Percentiles rank a stretch among this genome's conserved stretches.
phyloP scores from a whole-genome alignment of 1,140 invertebrate genomes.

The Diprion similis region DNA sequence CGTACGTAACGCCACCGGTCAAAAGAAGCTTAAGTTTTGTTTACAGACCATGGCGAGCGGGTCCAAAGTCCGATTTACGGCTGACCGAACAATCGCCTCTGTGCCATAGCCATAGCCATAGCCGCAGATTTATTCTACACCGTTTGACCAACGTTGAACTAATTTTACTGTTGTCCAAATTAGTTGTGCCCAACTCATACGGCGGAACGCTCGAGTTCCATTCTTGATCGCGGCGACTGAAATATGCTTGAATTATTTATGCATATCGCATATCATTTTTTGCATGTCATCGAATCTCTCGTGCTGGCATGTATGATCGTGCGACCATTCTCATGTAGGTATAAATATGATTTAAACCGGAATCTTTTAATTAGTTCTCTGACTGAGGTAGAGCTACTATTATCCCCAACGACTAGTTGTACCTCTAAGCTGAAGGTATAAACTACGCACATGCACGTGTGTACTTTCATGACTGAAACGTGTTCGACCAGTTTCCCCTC shows the following conservation, averaged over 20 bases:
- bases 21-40: constrained; percentile 2
- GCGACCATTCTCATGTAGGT: too few species aligned
- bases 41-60: neutral
- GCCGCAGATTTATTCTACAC: neutral
- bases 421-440: neutral
- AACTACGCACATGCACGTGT: neutral
- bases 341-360: neutral
- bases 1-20: neutral
- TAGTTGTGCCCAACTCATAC: neutral
- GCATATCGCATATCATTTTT: too few species aligned
- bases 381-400: neutral
- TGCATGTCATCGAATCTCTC: too few species aligned
- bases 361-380: neutral
- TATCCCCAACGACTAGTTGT: neutral
- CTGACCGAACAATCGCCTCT: neutral
- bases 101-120: neutral
- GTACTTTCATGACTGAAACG: neutral
- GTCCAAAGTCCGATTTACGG: neutral
- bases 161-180: neutral
- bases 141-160: neutral
- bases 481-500: constrained; percentile 4
- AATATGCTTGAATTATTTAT: neutral
- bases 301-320: too few species aligned
- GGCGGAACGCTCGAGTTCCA: neutral
- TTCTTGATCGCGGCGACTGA: neutral